Conservation (phyloP, 2,113 vertebrate species). For the Calonectris borealis region DNA sequence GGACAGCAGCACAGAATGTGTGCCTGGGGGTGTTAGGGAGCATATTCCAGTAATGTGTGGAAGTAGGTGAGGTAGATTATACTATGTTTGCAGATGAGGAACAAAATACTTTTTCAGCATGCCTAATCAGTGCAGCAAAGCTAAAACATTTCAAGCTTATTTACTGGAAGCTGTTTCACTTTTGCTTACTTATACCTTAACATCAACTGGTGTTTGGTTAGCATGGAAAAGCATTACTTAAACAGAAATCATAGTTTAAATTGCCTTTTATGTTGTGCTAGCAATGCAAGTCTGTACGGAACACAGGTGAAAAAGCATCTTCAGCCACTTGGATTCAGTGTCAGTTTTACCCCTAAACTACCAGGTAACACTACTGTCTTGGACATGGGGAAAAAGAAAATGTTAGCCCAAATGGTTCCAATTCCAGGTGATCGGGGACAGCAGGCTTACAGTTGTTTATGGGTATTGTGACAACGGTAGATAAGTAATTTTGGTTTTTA, state of each 20-base stretch:
- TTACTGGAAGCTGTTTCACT: neutral
- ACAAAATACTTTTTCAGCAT: neutral
- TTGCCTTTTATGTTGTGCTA: neutral
- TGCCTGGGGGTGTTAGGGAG: neutral
- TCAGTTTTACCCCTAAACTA: neutral
- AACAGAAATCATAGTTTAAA: neutral
- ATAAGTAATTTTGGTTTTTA: neutral
- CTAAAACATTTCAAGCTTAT: neutral
- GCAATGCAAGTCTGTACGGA: neutral
- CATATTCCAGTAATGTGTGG: neutral
- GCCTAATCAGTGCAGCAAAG: neutral
- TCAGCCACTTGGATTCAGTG: neutral
- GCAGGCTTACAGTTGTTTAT: neutral
- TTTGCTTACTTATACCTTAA: neutral
- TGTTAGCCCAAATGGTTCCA: neutral
- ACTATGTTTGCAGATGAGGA: neutral
- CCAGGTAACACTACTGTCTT: neutral
- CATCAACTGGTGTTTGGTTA: neutral
- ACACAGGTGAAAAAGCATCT: neutral
- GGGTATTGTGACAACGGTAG: neutral
- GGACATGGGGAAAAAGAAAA: neutral
- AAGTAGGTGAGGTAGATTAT: neutral
- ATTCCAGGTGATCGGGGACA: neutral
- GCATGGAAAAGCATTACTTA: neutral
- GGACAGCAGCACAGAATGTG: neutral